Evolutionary conservation across 2,113 vertebrate genomes (phyloP).

Genomic region (Cavia aperea): DNA sequence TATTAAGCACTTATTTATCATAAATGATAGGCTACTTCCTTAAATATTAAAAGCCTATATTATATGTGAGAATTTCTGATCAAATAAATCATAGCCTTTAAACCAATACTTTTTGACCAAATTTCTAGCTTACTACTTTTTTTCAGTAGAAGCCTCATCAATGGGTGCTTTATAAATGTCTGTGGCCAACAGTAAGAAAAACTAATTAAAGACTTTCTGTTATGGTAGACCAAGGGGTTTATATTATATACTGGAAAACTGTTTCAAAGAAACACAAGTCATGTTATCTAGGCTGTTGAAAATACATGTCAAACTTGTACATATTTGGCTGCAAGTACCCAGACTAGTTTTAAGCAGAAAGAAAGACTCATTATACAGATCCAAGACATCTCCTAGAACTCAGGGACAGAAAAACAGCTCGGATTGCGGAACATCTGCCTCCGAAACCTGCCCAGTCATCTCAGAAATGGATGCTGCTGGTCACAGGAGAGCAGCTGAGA

Average conservation of each 20-base stretch:
- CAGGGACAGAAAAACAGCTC: neutral
- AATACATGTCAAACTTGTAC: neutral
- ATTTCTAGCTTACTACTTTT: neutral
- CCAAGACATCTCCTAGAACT: neutral
- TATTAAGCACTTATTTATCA: constrained; percentile 24
- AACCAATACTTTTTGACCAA: neutral
- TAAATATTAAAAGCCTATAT: neutral
- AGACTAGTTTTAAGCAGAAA: neutral
- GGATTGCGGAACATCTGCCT: neutral
- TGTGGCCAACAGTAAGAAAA: neutral
- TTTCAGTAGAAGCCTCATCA: neutral
- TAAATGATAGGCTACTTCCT: constrained; percentile 15
- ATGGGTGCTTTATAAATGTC: neutral
- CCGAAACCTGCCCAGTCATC: neutral
- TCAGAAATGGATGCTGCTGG: neutral
- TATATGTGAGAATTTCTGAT: constrained; percentile 9
- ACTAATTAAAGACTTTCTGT: neutral
- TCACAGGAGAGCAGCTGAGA: neutral
- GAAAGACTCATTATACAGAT: neutral
- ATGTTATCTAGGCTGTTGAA: neutral
- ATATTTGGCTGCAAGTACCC: neutral
- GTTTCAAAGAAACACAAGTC: neutral
- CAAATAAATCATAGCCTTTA: neutral
- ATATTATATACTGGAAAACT: neutral
- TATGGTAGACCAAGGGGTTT: neutral